A percentile compares a stretch with the other conserved stretches of the same genome.
Conservation (phyloP, 2,113 vertebrate species). For the Ophiodon elongatus region DNA sequence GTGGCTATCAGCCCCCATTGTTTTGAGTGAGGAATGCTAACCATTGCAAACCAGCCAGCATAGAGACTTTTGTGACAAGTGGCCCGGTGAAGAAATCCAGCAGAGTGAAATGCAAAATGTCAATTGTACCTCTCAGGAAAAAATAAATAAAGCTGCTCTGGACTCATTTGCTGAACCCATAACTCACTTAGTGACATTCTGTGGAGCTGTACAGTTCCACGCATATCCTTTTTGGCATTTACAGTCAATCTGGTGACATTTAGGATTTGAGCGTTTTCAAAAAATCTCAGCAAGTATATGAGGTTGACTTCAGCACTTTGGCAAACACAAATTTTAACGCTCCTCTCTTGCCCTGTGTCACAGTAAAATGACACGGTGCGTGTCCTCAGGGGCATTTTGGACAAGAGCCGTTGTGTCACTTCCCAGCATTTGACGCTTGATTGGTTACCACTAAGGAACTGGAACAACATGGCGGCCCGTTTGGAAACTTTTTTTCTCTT, state of each 20-base stretch:
- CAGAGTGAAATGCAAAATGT: slow-evolving; percentile 52
- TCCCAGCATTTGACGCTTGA: not conserved
- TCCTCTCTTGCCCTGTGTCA: not conserved
- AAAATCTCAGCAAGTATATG: not conserved
- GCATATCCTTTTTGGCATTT: slow-evolving; percentile 43
- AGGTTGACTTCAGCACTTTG: not conserved
- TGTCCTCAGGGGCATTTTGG: not conserved
- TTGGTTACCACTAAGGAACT: too few relatives aligned
- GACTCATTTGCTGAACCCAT: slow-evolving; percentile 40
- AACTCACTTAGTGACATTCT: slow-evolving; percentile 42
- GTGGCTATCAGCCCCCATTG: slow-evolving; percentile 22
- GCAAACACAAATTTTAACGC: not conserved
- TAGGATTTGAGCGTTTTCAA: slow-evolving; percentile 12
- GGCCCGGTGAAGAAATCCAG: slow-evolving; percentile 7
- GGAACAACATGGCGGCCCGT: not conserved
- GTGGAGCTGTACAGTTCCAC: slow-evolving; percentile 22
- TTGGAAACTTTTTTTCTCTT: not conserved
- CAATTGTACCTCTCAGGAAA: slow-evolving; percentile 43
- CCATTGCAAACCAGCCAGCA: not conserved
- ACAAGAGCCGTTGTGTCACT: not conserved
- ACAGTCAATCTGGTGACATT: slow-evolving; percentile 40
- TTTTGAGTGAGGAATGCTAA: slow-evolving; percentile 5
- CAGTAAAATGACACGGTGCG: not conserved
- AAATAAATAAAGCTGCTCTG: slow-evolving; percentile 12
- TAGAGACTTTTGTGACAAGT: slow-evolving; percentile 25